Evolutionary conservation across 1,140 invertebrate species (phyloP).

Genomic region (Habropoda laboriosa): DNA sequence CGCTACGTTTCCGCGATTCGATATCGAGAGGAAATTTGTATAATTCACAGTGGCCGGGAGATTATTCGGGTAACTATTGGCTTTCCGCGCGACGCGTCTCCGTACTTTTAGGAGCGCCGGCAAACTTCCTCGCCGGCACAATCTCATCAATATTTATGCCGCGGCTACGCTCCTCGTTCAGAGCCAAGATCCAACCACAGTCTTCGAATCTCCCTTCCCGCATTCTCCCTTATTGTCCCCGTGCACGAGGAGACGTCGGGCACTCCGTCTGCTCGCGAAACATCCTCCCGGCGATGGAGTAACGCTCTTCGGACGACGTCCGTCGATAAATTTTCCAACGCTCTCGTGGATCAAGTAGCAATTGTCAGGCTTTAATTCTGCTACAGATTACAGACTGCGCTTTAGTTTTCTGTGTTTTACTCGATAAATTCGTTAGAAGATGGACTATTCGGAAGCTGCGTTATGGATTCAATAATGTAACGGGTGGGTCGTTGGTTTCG

Average conservation of each 20-base stretch:
- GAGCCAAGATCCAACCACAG: background rate
- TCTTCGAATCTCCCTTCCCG: background rate
- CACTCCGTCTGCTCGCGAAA: background rate
- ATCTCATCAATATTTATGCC: slow-evolving; percentile 43
- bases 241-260: background rate
- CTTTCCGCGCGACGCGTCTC: background rate
- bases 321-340: slow-evolving; percentile 16
- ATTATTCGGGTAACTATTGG: slow-evolving; percentile 29
- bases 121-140: slow-evolving; percentile 4
- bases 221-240: slow-evolving; percentile 10
- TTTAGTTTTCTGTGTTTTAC: too few species aligned
- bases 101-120: slow-evolving; percentile 13
- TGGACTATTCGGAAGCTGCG: too few species aligned
- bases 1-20: background rate
- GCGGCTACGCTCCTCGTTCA: background rate
- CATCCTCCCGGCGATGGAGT: background rate
- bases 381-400: too few species aligned
- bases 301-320: background rate
- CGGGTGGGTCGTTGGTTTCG: too few species aligned
- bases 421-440: too few species aligned
- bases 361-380: too few species aligned
- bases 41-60: slow-evolving; percentile 19
- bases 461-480: too few species aligned
- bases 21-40: slow-evolving; percentile 23
- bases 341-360: background rate